phyloP scores from a whole-genome alignment of 1,140 invertebrate species.

The Scylla paramamosain region DNA sequence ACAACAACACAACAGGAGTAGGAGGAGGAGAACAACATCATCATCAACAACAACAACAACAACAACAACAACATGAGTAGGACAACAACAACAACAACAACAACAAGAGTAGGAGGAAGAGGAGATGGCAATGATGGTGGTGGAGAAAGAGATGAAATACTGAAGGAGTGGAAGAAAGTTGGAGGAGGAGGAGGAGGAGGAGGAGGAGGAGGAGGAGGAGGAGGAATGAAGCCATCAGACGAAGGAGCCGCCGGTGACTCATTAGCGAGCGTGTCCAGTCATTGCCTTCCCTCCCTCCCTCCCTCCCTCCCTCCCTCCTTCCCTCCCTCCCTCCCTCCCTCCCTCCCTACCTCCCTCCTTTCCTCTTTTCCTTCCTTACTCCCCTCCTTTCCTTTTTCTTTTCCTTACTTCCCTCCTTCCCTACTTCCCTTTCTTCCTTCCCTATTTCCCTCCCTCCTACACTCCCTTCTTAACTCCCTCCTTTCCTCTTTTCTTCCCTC shows the following conservation, averaged over 20 bases:
- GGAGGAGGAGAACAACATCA: constrained; percentile 29
- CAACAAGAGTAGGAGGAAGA: neutral
- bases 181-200: constrained; percentile 25
- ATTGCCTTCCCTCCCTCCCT: neutral
- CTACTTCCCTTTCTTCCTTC: neutral
- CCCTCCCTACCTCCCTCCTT: neutral
- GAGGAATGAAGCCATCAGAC: constrained; percentile 33
- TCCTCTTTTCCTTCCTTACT: neutral
- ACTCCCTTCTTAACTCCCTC: neutral
- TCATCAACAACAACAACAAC: neutral
- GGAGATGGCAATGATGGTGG: neutral
- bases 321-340: too few relatives aligned
- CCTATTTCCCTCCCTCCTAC: neutral
- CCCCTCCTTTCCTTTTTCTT: neutral
- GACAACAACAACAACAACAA: neutral
- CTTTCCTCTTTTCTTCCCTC: neutral
- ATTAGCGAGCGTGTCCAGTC: constrained; percentile 14
- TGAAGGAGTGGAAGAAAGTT: neutral
- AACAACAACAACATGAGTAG: neutral
- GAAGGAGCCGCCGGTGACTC: neutral
- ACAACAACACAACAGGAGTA: too few relatives aligned
- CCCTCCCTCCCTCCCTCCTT: neutral
- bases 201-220: constrained; percentile 37
- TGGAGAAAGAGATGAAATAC: neutral
- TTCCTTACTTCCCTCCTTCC: neutral